Evolutionary conservation across 2,888 invertebrate species (phyloP), one percentile per base, ranked within the genome.

Genomic region (Helleia helle): DNA sequence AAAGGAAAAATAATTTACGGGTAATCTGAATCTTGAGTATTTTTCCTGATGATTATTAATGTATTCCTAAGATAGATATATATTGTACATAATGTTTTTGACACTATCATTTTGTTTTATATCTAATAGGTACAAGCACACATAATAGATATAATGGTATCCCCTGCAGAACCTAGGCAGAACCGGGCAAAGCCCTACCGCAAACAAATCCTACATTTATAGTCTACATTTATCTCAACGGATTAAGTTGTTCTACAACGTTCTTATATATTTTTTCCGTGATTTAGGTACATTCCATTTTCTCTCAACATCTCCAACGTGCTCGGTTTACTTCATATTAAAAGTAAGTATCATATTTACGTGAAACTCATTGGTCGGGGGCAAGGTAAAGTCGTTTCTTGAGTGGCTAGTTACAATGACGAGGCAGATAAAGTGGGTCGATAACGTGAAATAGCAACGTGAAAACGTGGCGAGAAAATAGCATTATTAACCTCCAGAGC

Each of bases 391-490:
- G 60, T 57, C 65, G 63, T 64, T 71, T 62, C 64, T 63, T 65
- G 70, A 75, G 71, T 75, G 80, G 75, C 75, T 71, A 81, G 70
- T 75, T 75, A 77, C 75, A 80, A 76, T 79, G 83, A 80, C 76
- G 77, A 71, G 71, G 73, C 67, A 73, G 83, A 79, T 83, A 73
- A 81, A 77, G 71, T 69, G 69, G 71, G 71, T 74, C 76, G 81
- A 83, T 80, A 81, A 76, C 72, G 69, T 73, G 73, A 76, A 81
- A 83, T 80, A 79, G 81, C 77, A 71, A 77, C 71, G 83, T 76
- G 81, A 83, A 81, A 80, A 83, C 73, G 81, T 79, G 77, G 77
- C 76, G 80, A 81, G 84, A 84, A 85, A 85, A 85, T 84, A 76
- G 77, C 84, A 84, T 84, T 85, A 85, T 85, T 84, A 85, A 84